Base-by-base conservation (phyloP, 2,888 invertebrate species). In the Cecidostiba fungosa region DNA sequence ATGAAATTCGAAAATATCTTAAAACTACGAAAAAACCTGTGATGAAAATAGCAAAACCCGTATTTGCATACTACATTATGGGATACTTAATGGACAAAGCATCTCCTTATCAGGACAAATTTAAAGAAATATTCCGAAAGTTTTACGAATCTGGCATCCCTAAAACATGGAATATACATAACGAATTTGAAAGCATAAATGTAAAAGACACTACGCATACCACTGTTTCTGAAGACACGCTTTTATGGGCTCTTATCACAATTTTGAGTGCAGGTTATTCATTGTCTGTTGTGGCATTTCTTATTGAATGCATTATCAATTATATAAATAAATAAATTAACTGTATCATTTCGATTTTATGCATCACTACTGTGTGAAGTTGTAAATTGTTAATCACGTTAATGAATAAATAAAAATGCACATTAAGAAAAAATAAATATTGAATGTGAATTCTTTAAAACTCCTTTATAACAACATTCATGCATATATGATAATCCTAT, bases 31-130 rank as follows among this genome's bases (percentile, higher is more conserved):
- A 19, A 26, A 59, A 39, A 14, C 54, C 50, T 8, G 1, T 8
- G 1, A 66, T 78, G 73, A 73, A 23, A 36, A 66, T 77, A 32
- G 78, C 78, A 14, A 73, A 47, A 50, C 78, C 84, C 1, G 66
- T 73, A 3, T 78, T 84, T 43, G 62, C 66, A 73, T 19, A 32
- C 62, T 5, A n/a, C 14, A 16, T 4, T 0, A 66, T 78, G 73
- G 59, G 54, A 1, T 77, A 70, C 3, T 19, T 32, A 16, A 8
- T 69, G 6, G 69, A 69, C 14, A 32, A 29, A 69, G 69, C 32
- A 14, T 26, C 81, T 3, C 81, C 81, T 10, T 81, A 81, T 62
- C 39, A 23, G 2, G 8, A 26, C 16, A 32, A 32, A 62, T 59
- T 81, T 26, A 39, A 43, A 36, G 10, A 8, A 8, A 50, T 72